phyloP scores from a whole-genome alignment of 2,888 invertebrate genomes.

The Mechanitis mazaeus region DNA sequence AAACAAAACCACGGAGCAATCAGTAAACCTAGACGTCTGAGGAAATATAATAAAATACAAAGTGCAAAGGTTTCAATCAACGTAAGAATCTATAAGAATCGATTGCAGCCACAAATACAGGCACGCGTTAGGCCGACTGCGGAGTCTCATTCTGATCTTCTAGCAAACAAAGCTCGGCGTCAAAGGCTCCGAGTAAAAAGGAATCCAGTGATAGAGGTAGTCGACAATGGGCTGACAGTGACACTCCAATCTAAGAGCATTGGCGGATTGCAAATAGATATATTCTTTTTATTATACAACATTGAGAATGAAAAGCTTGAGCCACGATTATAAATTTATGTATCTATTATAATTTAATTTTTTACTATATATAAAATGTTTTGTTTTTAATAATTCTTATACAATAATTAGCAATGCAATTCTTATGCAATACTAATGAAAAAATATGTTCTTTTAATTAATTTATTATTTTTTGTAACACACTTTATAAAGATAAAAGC shows the following conservation, averaged over 20 bases:
- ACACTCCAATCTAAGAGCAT: conserved; percentile 34
- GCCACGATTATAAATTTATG: too few relatives aligned
- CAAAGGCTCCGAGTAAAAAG: conserved; percentile 73
- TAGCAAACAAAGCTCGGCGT: conserved; percentile 69
- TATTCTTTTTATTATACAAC: too few relatives aligned
- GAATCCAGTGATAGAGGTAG: conserved; percentile 75
- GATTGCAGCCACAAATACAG: conserved; percentile 48
- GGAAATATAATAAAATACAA: conserved; percentile 12
- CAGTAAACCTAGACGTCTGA: conserved; percentile 4
- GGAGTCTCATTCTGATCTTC: conserved; percentile 70
- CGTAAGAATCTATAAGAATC: conserved; percentile 41
- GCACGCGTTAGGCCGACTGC: conserved; percentile 57
- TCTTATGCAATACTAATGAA: too few relatives aligned
- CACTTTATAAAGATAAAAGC: too few relatives aligned
- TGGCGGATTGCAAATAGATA: conserved; percentile 16
- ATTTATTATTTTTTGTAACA: too few relatives aligned
- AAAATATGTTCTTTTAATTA: too few relatives aligned
- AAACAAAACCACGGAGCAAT: too few relatives aligned
- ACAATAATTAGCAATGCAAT: too few relatives aligned
- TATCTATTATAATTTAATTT: too few relatives aligned
- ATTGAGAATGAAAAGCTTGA: too few relatives aligned
- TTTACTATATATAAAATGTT: too few relatives aligned
- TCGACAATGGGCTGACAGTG: conserved; percentile 71
- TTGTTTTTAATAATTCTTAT: too few relatives aligned
- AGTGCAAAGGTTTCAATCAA: conserved; percentile 27